Percentiles rank a stretch among this genome's conserved stretches.
Evolutionary conservation across 2,113 vertebrate species (phyloP).

Genomic region (Chloroceryle aenea): DNA sequence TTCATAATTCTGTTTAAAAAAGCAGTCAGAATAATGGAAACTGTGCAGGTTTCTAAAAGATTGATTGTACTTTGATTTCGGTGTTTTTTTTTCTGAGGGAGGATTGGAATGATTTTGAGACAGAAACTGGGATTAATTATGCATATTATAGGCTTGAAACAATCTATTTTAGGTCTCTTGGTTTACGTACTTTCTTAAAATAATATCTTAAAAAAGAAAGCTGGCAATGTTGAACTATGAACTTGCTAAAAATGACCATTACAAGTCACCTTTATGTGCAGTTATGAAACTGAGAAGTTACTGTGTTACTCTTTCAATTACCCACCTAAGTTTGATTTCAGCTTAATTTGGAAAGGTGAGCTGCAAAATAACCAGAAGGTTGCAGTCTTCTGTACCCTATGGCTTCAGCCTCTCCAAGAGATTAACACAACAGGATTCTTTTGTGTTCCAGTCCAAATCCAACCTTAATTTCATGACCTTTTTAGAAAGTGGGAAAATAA

Average conservation of each 20-base stretch:
- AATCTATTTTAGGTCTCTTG: neutral
- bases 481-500: neutral
- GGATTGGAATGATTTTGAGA: neutral
- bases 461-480: neutral
- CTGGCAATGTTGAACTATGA: neutral
- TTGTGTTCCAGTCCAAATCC: neutral
- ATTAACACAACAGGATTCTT: neutral
- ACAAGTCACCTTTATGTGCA: neutral
- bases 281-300: neutral
- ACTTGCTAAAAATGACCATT: neutral
- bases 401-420: neutral
- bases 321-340: neutral
- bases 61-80: neutral
- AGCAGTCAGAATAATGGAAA: neutral
- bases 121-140: neutral
- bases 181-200: neutral
- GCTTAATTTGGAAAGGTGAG: neutral
- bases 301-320: neutral
- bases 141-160: neutral
- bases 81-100: neutral
- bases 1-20: neutral
- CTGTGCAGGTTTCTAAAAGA: neutral
- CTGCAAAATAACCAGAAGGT: neutral
- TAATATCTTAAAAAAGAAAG: neutral
- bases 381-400: neutral